Evolutionary conservation across 2,888 invertebrate genomes (phyloP), one percentile per base, ranked within the genome.

Genomic region (Lycia hirtaria): DNA sequence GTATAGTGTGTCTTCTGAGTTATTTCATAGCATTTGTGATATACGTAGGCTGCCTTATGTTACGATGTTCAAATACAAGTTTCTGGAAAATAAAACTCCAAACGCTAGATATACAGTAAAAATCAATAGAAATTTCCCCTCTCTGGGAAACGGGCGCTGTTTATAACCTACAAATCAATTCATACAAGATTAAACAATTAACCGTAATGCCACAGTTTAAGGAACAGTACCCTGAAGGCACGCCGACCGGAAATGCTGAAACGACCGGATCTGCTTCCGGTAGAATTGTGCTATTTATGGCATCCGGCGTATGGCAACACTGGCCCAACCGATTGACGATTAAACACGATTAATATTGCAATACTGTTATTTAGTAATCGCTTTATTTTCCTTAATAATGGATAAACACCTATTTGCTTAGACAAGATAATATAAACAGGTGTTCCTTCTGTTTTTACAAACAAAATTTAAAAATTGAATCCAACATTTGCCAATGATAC

Each of bases 111-210:
- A 6, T 14, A 32, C 4, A 6, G 32, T 35, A 35, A 35, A 38
- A 40, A 40, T 40, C 22, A 40, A 22, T 57, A 45, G n/a, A 37
- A 61, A 24, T 33, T 58, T 43, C 5, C 3, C 10, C 19, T 19
- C 43, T 20, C 61, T 52, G 51, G 43, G 52, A 53, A 51, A 40
- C 28, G 28, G 44, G 48, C 45, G 10, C 19, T 38, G 33, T 60
- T 45, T 54, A 57, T 57, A 40, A 28, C 17, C 48, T 60, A 59
- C 64, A 70, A 64, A 66, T 66, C 64, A 62, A 64, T 57, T 58
- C 47, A 64, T 67, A 75, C 75, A 74, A 64, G 73, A 68, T 70
- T 69, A 73, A 60, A 65, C 76, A 75, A 77, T 76, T 72, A 76
- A 41, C 43, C 19, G 30, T n/a, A 10, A 24, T 20, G 12, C 14